Evolutionary conservation across 1,140 invertebrate species (phyloP).

Genomic region (Apis laboriosa): DNA sequence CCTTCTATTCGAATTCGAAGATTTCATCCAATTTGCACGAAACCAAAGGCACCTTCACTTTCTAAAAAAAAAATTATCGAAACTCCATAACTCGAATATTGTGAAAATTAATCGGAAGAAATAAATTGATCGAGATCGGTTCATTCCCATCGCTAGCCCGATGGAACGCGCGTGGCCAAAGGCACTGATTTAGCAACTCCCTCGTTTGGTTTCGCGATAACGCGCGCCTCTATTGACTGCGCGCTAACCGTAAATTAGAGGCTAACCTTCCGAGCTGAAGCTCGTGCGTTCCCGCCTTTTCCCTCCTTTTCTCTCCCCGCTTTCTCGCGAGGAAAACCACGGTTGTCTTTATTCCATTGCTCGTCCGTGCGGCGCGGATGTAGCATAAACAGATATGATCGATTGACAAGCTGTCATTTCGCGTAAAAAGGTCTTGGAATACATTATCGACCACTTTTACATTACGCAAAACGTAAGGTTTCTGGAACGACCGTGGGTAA

Average conservation of each 20-base stretch:
- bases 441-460: too few relatives aligned
- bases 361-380: neutral
- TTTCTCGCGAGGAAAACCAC: neutral
- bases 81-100: neutral
- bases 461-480: too few relatives aligned
- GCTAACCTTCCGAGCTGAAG: neutral
- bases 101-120: neutral
- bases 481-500: too few relatives aligned
- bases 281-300: neutral
- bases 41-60: too few relatives aligned
- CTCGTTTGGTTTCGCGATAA: constrained; percentile 46
- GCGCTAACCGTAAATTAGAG: constrained; percentile 49
- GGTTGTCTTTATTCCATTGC: neutral
- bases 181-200: constrained; percentile 52
- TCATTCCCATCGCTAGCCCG: neutral
- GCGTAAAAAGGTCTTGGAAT: too few relatives aligned
- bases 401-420: neutral
- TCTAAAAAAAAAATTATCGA: too few relatives aligned
- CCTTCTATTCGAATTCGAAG: too few relatives aligned
- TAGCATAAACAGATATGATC: neutral
- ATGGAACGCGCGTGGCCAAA: neutral
- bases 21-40: too few relatives aligned
- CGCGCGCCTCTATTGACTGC: constrained; percentile 9
- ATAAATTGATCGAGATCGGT: neutral
- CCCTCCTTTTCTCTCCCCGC: neutral